Evolutionary conservation across 1,140 invertebrate genomes (phyloP).

Genomic region (Nylanderia fulva): DNA sequence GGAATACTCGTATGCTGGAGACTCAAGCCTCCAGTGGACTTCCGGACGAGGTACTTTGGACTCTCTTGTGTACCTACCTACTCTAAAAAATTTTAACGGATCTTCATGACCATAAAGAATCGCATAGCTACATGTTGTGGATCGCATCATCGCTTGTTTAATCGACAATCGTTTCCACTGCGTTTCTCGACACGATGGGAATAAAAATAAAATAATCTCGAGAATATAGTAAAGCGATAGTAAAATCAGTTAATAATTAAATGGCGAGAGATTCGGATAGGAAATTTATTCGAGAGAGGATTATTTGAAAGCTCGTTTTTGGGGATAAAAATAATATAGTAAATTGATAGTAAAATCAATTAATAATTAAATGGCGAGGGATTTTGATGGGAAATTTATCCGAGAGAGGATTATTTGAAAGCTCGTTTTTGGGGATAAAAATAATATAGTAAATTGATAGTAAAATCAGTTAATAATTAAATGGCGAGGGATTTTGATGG

Average conservation of each 20-base stretch:
- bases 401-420: too few species aligned
- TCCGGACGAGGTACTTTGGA: slow-evolving; percentile 53
- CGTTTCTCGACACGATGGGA: neutral
- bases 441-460: too few species aligned
- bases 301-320: too few species aligned
- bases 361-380: too few species aligned
- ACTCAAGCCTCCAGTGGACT: slow-evolving; percentile 59
- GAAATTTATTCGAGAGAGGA: neutral
- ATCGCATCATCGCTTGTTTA: neutral
- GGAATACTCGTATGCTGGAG: slow-evolving; percentile 31
- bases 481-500: too few species aligned
- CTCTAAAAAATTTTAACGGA: slow-evolving; percentile 14
- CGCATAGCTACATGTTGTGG: neutral
- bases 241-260: neutral
- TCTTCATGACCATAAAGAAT: slow-evolving; percentile 27
- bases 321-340: too few species aligned
- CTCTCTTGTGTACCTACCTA: neutral
- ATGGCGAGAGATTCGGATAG: neutral
- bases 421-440: too few species aligned
- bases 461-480: too few species aligned
- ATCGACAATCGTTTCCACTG: slow-evolving; percentile 2
- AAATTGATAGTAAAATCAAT: too few species aligned
- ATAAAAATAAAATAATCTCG: slow-evolving; percentile 14
- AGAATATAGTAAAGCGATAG: too few species aligned
- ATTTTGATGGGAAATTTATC: too few species aligned